Base-by-base conservation (phyloP, 2,113 vertebrate genomes). In the Myodes glareolus region DNA sequence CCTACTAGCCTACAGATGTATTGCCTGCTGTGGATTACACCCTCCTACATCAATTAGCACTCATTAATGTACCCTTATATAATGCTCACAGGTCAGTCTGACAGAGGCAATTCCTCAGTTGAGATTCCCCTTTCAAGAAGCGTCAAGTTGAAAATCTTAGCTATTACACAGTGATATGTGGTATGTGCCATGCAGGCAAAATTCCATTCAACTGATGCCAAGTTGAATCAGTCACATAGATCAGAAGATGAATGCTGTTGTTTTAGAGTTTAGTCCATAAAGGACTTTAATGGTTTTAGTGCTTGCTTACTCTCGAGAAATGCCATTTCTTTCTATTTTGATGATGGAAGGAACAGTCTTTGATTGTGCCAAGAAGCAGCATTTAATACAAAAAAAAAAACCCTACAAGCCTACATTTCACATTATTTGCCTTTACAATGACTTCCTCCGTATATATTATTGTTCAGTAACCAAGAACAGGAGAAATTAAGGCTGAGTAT, bases 371-470 rank as follows among this genome's bases (percentile, higher is more conserved):
- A 90, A 52, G 81, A 97, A 95, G 95, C 50, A 94, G 19, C 68
- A 84, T 95, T 91, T 80, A 77, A 94, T 80, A 76, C 58, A 93
- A 50, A 73, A 55, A 97, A 97, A 95, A 93, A 58, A 47, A 47
- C 45, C n/a, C 55, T 97, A 50, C 39, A 97, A 94, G 97, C 90
- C 78, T 70, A 85, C 78, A 87, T 93, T 95, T 95, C 91, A 92
- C 91, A 78, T 97, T 95, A 73, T 70, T 94, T 96, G 47, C 27
- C 96, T 36, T 89, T 97, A 95, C 42, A 97, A 58, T 10, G 23
- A 77, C 90, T 97, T 93, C 95, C 85, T 76, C 16, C 90, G 95
- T 67, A 91, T 67, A 90, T 3, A 55, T 76, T 95, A 76, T 95
- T 81, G 87, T 63, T 90, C 33, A 4, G 9, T 10, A 93, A 75